These are phyloP conservation scores for Synodontis membranacea DNA, from an alignment of 2,113 vertebrate genomes.

Conservation along the genomic window DNA sequence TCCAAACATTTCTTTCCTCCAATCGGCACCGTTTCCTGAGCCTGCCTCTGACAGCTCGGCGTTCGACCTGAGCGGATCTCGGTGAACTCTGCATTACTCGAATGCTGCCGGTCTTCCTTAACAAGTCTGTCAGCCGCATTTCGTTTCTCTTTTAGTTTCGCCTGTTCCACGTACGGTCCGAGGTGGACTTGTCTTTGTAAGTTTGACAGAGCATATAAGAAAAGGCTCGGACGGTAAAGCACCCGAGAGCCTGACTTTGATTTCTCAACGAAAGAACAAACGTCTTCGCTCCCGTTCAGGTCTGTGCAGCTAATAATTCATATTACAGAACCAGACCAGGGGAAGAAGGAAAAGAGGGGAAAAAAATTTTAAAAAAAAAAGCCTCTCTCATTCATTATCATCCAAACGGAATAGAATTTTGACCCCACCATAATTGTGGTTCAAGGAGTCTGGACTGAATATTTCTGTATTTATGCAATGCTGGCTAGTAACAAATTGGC, in stretches of 20 bases:
- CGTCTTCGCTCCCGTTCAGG: not conserved
- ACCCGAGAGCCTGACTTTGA: not conserved
- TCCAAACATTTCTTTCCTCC: not conserved
- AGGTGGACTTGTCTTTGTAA: not conserved
- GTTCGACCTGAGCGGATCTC: not conserved
- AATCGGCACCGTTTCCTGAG: not conserved
- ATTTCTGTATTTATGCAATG: not conserved
- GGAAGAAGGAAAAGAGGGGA: not conserved
- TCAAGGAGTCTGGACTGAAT: not conserved
- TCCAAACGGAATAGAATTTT: not conserved
- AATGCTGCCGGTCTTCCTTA: not conserved
- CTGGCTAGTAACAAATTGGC: not conserved
- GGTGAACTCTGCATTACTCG: not conserved
- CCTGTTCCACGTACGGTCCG: not conserved
- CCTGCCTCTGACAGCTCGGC: not conserved
- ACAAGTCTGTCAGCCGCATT: not conserved
- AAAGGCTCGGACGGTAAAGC: not conserved
- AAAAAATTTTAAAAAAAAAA: not conserved
- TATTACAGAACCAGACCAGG: not conserved
- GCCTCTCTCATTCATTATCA: not conserved
- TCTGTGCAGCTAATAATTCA: not conserved
- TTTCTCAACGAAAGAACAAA: not conserved
- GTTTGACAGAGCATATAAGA: conserved; percentile 23
- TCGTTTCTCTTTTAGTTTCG: not conserved
- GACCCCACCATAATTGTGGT: not conserved